Percentiles rank a stretch among this genome's conserved stretches.
phyloP scores from a whole-genome alignment of 2,888 invertebrate genomes.

The Enchytraeus crypticus region DNA sequence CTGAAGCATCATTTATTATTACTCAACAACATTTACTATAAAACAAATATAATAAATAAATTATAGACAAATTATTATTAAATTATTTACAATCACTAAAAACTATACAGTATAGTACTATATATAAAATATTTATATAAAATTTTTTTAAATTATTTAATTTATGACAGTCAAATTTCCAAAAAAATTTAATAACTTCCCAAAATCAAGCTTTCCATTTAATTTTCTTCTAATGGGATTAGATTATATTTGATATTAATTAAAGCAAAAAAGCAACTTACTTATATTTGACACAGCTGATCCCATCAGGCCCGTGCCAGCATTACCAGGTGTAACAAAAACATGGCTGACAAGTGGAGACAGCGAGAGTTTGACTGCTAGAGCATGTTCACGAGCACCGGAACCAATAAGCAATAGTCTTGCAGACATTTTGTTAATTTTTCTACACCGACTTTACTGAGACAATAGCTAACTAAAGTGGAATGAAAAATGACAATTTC shows the following conservation, averaged over 20 bases:
- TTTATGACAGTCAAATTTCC: not conserved
- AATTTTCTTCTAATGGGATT: no score
- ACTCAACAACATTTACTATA: no score
- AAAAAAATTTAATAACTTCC: not conserved
- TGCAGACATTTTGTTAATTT: conserved; percentile 4
- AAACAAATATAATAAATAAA: no score
- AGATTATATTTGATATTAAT: not conserved
- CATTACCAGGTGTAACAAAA: conserved; percentile 80
- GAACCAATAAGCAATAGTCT: conserved; percentile 64
- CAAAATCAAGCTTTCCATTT: not conserved
- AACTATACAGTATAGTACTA: no score
- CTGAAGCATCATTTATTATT: no score
- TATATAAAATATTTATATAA: not conserved
- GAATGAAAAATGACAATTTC: no score
- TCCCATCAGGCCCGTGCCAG: conserved; percentile 57
- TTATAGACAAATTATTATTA: no score
- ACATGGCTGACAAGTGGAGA: conserved; percentile 58
- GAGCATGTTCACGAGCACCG: conserved; percentile 90
- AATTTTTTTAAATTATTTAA: not conserved
- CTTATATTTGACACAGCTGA: conserved; percentile 38
- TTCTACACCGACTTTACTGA: no score
- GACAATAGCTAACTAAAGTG: no score
- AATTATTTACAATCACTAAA: no score
- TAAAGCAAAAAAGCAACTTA: conserved; percentile 23
- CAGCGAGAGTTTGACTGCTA: conserved; percentile 84